phyloP scores from a whole-genome alignment of 2,113 vertebrate species.

The Marcusenius ussheri region DNA sequence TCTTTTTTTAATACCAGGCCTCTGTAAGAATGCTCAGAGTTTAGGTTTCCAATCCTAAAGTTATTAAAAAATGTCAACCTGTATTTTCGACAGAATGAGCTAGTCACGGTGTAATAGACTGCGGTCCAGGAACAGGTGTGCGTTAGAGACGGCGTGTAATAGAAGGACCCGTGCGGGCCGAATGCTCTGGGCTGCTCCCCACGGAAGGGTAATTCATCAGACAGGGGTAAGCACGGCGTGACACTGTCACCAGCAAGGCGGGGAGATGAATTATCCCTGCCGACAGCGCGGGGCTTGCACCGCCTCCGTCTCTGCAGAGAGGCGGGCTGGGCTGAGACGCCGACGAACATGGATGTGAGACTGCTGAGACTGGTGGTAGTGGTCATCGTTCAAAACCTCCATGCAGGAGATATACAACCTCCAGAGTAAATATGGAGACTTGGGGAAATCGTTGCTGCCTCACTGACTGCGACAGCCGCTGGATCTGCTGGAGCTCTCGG shows the following conservation, averaged over 20 bases:
- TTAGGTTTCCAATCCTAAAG: neutral
- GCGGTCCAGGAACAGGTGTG: neutral
- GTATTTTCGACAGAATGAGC: neutral
- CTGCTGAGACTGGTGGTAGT: neutral
- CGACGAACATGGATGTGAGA: neutral
- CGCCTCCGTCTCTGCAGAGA: neutral
- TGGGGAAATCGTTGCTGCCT: neutral
- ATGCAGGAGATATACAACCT: neutral
- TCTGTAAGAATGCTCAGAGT: neutral
- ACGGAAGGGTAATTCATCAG: slow-evolving; percentile 10
- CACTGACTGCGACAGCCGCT: neutral
- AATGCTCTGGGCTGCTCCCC: neutral
- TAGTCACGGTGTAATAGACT: neutral
- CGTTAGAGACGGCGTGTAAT: neutral
- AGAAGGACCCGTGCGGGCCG: neutral
- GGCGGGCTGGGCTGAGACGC: neutral
- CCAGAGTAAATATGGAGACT: neutral
- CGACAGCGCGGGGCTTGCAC: neutral
- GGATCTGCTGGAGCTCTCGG: neutral
- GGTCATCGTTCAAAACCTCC: neutral
- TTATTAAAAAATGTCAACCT: slow-evolving; percentile 15
- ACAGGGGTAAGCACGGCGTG: neutral
- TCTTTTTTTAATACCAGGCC: neutral
- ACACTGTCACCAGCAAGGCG: neutral
- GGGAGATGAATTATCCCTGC: neutral